phyloP scores from a whole-genome alignment of 2,113 vertebrate genomes.

The Elephas maximus region DNA sequence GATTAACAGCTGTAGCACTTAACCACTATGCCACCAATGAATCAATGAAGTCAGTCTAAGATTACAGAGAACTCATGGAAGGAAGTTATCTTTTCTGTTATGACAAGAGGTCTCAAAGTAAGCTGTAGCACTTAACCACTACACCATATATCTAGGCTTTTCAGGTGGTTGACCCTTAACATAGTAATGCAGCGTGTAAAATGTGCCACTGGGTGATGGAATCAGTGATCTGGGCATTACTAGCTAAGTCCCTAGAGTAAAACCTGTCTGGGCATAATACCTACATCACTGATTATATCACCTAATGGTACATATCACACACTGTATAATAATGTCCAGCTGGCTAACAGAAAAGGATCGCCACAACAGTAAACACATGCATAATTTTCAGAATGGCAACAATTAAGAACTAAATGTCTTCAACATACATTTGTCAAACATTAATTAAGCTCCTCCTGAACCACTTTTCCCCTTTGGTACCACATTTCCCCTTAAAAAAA shows the following conservation, averaged over 20 bases:
- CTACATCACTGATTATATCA: neutral
- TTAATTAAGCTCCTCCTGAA: neutral
- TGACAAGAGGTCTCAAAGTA: no score
- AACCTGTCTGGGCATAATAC: neutral
- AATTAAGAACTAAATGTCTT: neutral
- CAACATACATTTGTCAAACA: neutral
- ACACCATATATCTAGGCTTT: neutral
- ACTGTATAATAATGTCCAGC: neutral
- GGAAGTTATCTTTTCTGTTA: no score
- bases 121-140: no score
- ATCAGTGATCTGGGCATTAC: neutral
- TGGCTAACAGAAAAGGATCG: neutral
- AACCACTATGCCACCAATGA: no score
- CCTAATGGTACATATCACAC: neutral
- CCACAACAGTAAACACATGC: neutral
- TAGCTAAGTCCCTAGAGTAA: neutral
- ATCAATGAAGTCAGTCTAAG: no score
- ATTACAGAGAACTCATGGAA: no score
- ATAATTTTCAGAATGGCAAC: neutral
- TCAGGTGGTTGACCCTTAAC: neutral
- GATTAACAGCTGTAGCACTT: no score
- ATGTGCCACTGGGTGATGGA: neutral
- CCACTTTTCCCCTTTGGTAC: neutral
- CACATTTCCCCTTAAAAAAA: no score
- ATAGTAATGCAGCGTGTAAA: neutral